A percentile compares a stretch with the other conserved stretches of the same genome.
phyloP scores from a whole-genome alignment of 2,888 invertebrate genomes.

The Spicauda simplicius region DNA sequence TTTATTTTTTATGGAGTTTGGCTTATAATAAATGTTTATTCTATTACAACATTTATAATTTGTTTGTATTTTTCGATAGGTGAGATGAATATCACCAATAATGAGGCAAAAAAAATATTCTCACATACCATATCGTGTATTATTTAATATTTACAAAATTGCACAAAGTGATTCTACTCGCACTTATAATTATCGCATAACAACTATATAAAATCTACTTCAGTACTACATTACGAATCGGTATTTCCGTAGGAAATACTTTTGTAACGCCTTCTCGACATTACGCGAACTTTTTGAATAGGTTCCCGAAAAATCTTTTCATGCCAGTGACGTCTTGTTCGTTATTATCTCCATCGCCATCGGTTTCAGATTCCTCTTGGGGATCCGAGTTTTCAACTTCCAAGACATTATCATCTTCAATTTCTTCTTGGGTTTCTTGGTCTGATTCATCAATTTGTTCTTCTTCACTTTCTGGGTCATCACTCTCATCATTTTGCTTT shows the following conservation, averaged over 20 bases:
- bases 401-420: neutral
- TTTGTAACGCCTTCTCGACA: constrained; percentile 49
- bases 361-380: neutral
- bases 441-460: neutral
- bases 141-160: constrained; percentile 76
- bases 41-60: no score
- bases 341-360: constrained; percentile 32
- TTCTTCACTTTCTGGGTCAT: constrained; percentile 34
- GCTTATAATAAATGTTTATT: no score
- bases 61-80: no score
- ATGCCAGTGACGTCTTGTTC: constrained; percentile 40
- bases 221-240: constrained; percentile 53
- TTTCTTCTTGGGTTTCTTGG: no score
- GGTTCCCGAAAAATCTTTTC: constrained; percentile 54
- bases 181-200: constrained; percentile 42
- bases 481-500: constrained; percentile 8
- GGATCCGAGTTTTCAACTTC: neutral
- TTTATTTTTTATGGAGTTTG: no score
- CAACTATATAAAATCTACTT: constrained; percentile 39
- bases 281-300: constrained; percentile 57
- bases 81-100: neutral
- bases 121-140: constrained; percentile 38
- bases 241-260: constrained; percentile 58
- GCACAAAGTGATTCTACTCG: constrained; percentile 72
- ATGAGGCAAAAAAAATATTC: constrained; percentile 40